Evolutionary conservation across 2,113 vertebrate genomes (phyloP).

Genomic region (Campylomormyrus tamandua): DNA sequence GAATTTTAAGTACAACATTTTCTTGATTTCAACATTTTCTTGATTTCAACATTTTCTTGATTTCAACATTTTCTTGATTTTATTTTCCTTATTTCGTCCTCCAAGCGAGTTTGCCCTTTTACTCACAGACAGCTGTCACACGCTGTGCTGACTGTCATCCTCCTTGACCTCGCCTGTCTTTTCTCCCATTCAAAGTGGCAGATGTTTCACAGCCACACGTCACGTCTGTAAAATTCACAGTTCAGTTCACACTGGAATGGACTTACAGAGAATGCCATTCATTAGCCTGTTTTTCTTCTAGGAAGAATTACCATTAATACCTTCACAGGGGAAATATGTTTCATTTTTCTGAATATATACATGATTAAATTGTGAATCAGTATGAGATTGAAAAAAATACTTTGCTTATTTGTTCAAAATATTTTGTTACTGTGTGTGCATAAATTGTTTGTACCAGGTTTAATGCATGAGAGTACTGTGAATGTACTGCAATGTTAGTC

Average conservation of each 20-base stretch:
- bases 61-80: neutral
- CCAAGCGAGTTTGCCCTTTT: neutral
- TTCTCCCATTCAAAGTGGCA: neutral
- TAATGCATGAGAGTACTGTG: neutral
- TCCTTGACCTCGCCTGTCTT: neutral
- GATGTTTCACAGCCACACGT: neutral
- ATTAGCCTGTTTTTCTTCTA: neutral
- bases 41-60: neutral
- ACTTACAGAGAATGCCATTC: neutral
- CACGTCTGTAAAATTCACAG: neutral
- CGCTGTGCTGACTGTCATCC: neutral
- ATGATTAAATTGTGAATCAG: neutral
- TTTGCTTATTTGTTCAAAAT: neutral
- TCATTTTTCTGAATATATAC: neutral
- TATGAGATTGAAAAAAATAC: neutral
- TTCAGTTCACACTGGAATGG: constrained; percentile 9
- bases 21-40: neutral
- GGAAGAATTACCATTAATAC: neutral
- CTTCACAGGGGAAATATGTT: neutral
- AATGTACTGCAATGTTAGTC: neutral
- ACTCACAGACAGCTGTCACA: neutral
- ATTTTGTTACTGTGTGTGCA: neutral
- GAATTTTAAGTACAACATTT: neutral
- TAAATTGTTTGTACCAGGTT: neutral
- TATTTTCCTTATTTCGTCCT: neutral